Evolutionary conservation across 2,797 vertebrate genomes (phyloP), one percentile per base, ranked within the genome.

Genomic region (Rhynchotus rufescens): DNA sequence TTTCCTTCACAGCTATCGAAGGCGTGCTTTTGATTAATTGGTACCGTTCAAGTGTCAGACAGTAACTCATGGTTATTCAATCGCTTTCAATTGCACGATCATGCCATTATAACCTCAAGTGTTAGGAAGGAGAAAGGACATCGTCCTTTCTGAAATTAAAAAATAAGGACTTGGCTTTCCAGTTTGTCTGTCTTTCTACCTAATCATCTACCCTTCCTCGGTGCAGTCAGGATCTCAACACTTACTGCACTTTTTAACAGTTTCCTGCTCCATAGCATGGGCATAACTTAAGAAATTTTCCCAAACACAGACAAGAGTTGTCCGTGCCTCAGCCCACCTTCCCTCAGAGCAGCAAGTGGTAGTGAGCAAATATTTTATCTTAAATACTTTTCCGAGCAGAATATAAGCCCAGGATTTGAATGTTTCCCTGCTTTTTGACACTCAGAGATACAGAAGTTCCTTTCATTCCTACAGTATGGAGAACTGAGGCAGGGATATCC

Each of bases 41-140:
- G 16, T 78, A 54, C 4, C 3, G 87, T 93, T 90, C 86, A 89
- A 89, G 71, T 94, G 93, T 69, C 82, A 94, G 54, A 40, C 84
- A 80, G 73, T 85, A 93, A 87, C 80, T 90, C 77, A 61, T 94
- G 77, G 71, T 95, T 95, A 94, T 94, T 95, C 91, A 93, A 57
- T 95, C 89, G 81, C 82, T 56, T 44, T 56, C 87, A 87, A 86
- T 87, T 93, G 73, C 92, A 52, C 60, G 73, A 84, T 84, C 84
- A 54, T 74, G 83, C 45, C 52, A 74, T 81, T 86, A 38, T 47
- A 88, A 86, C 83, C 73, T 73, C 85, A 69, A 13, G n/a, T 74
- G 72, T 88, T 77, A 34, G 65, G 76, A 94, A 28, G 32, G 81
- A 68, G 45, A 84, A 86, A 83, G 38, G 34, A 83, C 69, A 66